phyloP scores from a whole-genome alignment of 2,113 vertebrate genomes.

The Pseudorectes ferrugineus region DNA sequence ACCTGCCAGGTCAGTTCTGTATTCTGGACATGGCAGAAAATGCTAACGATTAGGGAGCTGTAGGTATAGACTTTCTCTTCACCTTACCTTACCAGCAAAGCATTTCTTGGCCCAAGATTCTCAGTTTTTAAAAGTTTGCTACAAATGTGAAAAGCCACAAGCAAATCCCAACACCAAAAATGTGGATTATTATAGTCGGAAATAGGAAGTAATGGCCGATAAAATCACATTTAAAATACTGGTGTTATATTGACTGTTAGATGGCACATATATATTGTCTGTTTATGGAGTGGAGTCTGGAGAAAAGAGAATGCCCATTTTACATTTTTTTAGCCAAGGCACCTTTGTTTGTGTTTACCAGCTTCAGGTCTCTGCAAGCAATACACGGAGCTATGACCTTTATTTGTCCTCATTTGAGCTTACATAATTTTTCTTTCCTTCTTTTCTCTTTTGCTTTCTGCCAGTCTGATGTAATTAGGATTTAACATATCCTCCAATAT shows the following conservation, averaged over 20 bases:
- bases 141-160: accelerated
- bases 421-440: neutral
- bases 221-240: neutral
- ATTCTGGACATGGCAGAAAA: neutral
- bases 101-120: neutral
- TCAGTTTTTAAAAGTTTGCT: neutral
- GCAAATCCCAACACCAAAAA: neutral
- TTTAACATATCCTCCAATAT: neutral
- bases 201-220: neutral
- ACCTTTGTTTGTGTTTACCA: neutral
- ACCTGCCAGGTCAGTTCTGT: neutral
- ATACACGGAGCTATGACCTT: neutral
- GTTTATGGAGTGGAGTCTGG: neutral
- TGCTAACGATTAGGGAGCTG: neutral
- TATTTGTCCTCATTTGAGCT: neutral
- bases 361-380: neutral
- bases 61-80: neutral
- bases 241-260: neutral
- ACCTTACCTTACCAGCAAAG: neutral
- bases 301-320: neutral
- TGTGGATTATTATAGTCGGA: neutral
- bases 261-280: neutral
- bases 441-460: neutral
- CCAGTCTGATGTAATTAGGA: neutral
- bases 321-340: neutral